phyloP scores from a whole-genome alignment of 2,888 invertebrate genomes.

The Sinohyriopsis cumingii region DNA sequence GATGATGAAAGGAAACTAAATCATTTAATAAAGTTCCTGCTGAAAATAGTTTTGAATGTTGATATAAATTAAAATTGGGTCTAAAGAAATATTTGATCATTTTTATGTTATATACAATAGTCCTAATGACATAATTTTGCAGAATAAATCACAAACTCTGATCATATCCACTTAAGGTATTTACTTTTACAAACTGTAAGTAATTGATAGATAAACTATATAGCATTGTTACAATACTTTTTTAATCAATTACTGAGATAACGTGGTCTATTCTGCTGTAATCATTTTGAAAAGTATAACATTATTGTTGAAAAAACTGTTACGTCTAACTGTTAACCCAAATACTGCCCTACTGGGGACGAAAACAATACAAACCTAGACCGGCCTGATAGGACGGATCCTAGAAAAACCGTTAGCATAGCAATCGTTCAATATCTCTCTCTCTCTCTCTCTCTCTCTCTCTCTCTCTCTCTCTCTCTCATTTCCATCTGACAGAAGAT shows the following conservation, averaged over 20 bases:
- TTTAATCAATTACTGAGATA: conserved; percentile 80
- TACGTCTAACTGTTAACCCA: conserved; percentile 58
- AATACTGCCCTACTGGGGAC: conserved; percentile 67
- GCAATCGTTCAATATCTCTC: too few relatives aligned
- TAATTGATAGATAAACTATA: not conserved
- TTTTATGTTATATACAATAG: not conserved
- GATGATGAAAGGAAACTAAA: too few relatives aligned
- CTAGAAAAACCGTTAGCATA: too few relatives aligned
- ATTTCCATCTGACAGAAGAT: conserved; percentile 76
- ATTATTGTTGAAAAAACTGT: conserved; percentile 2
- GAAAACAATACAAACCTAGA: conserved; percentile 77
- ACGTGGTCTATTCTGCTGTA: conserved; percentile 76
- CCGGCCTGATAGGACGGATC: conserved; percentile 84
- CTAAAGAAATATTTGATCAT: too few relatives aligned
- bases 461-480: too few relatives aligned
- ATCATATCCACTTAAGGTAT: not conserved
- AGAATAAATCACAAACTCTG: not conserved
- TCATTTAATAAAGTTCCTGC: too few relatives aligned
- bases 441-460: too few relatives aligned
- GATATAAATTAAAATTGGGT: too few relatives aligned
- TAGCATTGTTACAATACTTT: not conserved
- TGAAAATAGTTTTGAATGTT: too few relatives aligned
- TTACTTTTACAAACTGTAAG: not conserved
- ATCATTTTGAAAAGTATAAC: conserved; percentile 26
- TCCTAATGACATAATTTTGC: not conserved